Percentiles rank a stretch among this genome's conserved stretches.
These are phyloP conservation scores for Drosophila punjabiensis DNA, from an alignment of 1,140 invertebrate genomes.

Conservation along the genomic window DNA sequence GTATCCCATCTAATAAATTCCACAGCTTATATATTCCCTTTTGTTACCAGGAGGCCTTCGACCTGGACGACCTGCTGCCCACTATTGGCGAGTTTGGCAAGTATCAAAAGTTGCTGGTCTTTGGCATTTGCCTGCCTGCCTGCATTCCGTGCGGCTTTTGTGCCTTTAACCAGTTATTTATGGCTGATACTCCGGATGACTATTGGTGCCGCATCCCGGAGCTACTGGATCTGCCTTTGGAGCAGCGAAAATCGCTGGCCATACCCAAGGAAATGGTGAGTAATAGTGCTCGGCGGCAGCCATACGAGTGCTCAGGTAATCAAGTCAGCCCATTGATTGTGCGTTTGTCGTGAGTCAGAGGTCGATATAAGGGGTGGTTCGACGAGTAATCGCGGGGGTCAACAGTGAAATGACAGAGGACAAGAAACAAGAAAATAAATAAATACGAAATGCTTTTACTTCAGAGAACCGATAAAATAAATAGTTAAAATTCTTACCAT, in stretches of 20 bases:
- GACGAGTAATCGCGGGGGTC: conserved; percentile 28
- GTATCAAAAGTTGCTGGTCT: conserved; percentile 94
- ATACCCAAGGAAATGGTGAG: conserved; percentile 87
- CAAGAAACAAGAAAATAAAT: background rate
- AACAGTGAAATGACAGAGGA: background rate
- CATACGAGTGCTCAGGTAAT: conserved; percentile 53
- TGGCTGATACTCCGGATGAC: conserved; percentile 91
- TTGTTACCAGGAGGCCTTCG: conserved; percentile 87
- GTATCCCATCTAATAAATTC: background rate
- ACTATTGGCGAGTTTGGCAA: conserved; percentile 94
- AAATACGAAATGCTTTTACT: background rate
- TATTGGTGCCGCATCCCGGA: conserved; percentile 93
- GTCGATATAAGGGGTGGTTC: conserved; percentile 44
- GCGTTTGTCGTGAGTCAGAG: conserved; percentile 36
- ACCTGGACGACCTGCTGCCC: conserved; percentile 93
- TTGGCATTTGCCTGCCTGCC: conserved; percentile 94
- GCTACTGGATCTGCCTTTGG: conserved; percentile 87
- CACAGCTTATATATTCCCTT: background rate
- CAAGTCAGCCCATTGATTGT: conserved; percentile 57
- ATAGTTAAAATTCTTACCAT: conserved; percentile 5
- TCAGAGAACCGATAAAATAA: no score
- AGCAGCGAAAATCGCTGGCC: conserved; percentile 88
- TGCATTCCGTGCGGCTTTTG: conserved; percentile 95
- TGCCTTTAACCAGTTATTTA: conserved; percentile 95
- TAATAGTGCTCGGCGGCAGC: conserved; percentile 32